Evolutionary conservation across 2,888 invertebrate species (phyloP).

Genomic region (Ophion costatus): DNA sequence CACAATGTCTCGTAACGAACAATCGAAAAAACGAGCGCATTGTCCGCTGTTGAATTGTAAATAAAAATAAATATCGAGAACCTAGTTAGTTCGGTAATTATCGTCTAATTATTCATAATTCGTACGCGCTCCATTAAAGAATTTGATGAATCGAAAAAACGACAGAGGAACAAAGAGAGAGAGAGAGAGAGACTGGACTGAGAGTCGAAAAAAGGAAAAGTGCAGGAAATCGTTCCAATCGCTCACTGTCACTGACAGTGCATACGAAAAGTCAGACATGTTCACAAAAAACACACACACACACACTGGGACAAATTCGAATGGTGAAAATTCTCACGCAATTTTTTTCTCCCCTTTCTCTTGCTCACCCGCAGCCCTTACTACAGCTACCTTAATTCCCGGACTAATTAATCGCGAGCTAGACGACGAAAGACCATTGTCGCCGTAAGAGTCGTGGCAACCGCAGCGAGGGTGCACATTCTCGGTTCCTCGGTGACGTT

Average conservation of each 20-base stretch:
- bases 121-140: slow-evolving; percentile 9
- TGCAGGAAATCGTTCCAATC: slow-evolving; percentile 60
- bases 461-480: neutral
- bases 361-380: neutral
- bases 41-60: neutral
- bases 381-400: slow-evolving; percentile 34
- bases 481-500: slow-evolving; percentile 17
- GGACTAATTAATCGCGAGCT: slow-evolving; percentile 56
- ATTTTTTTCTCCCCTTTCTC: slow-evolving; percentile 33
- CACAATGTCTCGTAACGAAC: neutral
- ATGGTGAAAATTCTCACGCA: slow-evolving; percentile 45
- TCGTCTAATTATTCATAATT: slow-evolving; percentile 49
- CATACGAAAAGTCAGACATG: neutral
- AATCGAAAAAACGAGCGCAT: neutral
- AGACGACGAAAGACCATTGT: slow-evolving; percentile 62
- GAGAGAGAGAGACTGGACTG: neutral
- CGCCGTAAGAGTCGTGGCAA: slow-evolving; percentile 13
- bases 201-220: slow-evolving; percentile 25
- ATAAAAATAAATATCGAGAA: slow-evolving; percentile 6
- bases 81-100: neutral
- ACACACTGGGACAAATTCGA: slow-evolving; percentile 31
- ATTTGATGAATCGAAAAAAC: slow-evolving; percentile 43
- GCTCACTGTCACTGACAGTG: slow-evolving; percentile 61
- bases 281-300: too few species aligned
- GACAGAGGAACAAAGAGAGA: neutral